phyloP scores from a whole-genome alignment of 2,888 invertebrate species.

The Oscheius sp. region DNA sequence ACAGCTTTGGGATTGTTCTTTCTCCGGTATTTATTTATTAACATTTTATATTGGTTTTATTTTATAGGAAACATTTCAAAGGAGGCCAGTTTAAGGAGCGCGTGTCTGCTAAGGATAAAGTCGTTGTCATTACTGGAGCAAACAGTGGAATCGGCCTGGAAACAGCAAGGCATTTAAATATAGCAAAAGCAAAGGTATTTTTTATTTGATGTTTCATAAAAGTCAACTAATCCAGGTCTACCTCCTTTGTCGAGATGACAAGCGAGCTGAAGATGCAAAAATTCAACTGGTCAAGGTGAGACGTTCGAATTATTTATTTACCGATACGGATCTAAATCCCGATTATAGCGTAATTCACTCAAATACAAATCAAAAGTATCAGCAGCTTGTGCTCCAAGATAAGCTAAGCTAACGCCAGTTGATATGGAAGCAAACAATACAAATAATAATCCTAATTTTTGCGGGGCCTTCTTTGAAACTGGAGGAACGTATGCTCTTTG shows the following conservation, averaged over 20 bases:
- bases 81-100: constrained; percentile 69
- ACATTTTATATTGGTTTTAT: neutral
- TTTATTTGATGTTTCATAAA: neutral
- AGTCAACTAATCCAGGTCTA: constrained; percentile 56
- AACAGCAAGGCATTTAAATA: constrained; percentile 64
- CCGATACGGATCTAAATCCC: constrained; percentile 29
- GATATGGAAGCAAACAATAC: constrained; percentile 22
- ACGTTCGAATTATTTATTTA: constrained; percentile 12
- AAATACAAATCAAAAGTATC: constrained; percentile 34
- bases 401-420: constrained; percentile 23
- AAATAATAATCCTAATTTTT: constrained; percentile 1
- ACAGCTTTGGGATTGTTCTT: constrained; percentile 35
- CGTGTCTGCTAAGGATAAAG: constrained; percentile 80
- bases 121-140: constrained; percentile 86
- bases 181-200: constrained; percentile 65
- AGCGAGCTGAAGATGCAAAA: constrained; percentile 61
- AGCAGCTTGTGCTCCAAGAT: constrained; percentile 26
- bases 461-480: neutral
- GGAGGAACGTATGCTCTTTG: neutral
- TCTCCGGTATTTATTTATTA: constrained; percentile 37
- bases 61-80: constrained; percentile 64
- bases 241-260: constrained; percentile 67
- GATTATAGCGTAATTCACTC: constrained; percentile 24
- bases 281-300: constrained; percentile 54
- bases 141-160: constrained; percentile 86